Evolutionary conservation across 2,888 invertebrate genomes (phyloP), one percentile per base, ranked within the genome.

Genomic region (Glaucopsyche alexis): DNA sequence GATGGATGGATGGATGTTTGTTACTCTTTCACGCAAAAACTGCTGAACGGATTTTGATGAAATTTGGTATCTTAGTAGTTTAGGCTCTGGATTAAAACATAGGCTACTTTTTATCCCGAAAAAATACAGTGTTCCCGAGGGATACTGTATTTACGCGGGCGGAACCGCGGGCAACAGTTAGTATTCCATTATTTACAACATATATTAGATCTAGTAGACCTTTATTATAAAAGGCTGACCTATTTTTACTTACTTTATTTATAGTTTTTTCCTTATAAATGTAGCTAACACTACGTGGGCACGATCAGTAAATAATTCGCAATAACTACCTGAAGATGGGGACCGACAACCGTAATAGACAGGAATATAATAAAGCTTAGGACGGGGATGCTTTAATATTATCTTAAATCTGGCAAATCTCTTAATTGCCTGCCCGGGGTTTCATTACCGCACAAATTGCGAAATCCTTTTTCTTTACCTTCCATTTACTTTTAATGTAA

Each of bases 371-470:
- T 67, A 67, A 67, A 67, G 67, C 47, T 67, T 67, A 67, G 29
- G 19, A 47, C 67, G 7, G 64, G 13, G 67, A 67, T 67, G 45
- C 16, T 66, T 42, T 50, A 72, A 72, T 72, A 72, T 65, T 65
- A 65, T 49, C 40, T 66, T 66, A 66, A 72, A 72, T 66, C 72
- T 72, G 50, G 66, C 72, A 50, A 82, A 79, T 79, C 78, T 81
- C 81, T 82, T 87, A 87, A 88, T 87, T 86, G 85, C 85, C 82
- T 81, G 78, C 75, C 81, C 79, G 82, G 83, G 86, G 85, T 87
- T 85, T 85, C 83, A 85, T 83, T 83, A 82, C 82, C 82, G 80
- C 82, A 82, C 79, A 81, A 86, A 85, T 85, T 82, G 80, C 78
- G 78, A 78, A 78, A 80, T 79, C 80, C 79, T 78, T 82, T 83